Base-by-base conservation (phyloP, 2,888 invertebrate species). In the Volucella bombylans region DNA sequence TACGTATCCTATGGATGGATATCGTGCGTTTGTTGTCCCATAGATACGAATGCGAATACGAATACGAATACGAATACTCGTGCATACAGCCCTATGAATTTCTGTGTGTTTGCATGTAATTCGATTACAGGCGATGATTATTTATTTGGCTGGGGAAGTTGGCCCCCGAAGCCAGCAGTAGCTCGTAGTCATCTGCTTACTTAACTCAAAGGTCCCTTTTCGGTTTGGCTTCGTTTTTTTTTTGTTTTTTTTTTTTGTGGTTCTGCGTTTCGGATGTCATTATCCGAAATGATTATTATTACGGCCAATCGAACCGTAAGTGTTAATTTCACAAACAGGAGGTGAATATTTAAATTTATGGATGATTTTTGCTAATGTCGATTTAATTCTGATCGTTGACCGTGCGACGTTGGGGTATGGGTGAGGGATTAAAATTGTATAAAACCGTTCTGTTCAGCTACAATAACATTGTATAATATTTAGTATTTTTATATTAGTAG, bases 261-360 rank as follows among this genome's bases (percentile, higher is more conserved):
- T 79, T 54, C 62, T 54, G 64, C 52, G 45, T 65, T 83, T 65
- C 55, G 73, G 65, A 79, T 69, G 65, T 65, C 41, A 83, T 79
- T 79, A 82, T 79, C 69, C 79, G 73, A 83, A 83, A 79, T 83
- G 68, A 83, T 83, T 79, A 79, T 83, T 83, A 79, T 79, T 59
- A 74, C 65, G 69, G 82, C 71, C 73, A 83, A 83, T 69, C 73
- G 79, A 69, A 55, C 23, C 62, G 52, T 69, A 68, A 69, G 79
- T 69, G 79, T 74, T 79, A 59, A 79, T 78, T 73, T 57, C 61
- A 65, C 68, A 69, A 54, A 49, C 49, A 45, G 14, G 50, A 4
- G 47, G 15, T 39, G 38, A 38, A 43, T 6, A 31, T 31, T 31
- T 31, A 31, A 31, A 31, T 31, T 31, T 31, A 31, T 31, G 31